Percentiles rank a stretch among this genome's conserved stretches.
Evolutionary conservation across 2,113 vertebrate species (phyloP).

Genomic region (Eudyptes chrysolophus): DNA sequence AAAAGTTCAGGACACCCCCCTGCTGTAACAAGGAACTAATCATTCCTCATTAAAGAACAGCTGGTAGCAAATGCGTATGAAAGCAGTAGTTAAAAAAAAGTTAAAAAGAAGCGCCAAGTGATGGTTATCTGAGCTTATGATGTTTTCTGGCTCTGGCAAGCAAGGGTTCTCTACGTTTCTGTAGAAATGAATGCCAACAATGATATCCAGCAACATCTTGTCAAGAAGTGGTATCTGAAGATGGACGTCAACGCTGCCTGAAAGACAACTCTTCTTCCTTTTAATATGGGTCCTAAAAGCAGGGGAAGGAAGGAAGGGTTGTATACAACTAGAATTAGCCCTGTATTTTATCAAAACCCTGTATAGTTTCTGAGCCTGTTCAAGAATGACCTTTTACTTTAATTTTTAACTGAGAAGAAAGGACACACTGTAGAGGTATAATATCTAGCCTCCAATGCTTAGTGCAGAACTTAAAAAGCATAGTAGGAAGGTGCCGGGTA

Average conservation of each 20-base stretch:
- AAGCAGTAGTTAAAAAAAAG: not conserved
- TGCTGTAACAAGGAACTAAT: not conserved
- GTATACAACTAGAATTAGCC: not conserved
- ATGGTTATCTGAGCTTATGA: not conserved
- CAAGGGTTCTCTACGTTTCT: rapidly evolving
- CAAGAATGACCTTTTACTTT: not conserved
- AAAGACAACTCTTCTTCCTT: not conserved
- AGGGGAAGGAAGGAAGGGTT: not conserved
- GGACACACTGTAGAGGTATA: not conserved
- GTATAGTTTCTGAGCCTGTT: not conserved
- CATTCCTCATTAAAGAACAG: rapidly evolving
- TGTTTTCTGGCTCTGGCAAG: not conserved
- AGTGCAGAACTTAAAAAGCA: not conserved
- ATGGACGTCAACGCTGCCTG: not conserved
- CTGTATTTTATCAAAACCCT: not conserved
- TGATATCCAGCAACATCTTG: not conserved
- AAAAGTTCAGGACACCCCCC: not conserved
- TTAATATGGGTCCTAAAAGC: not conserved
- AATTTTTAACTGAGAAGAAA: not conserved
- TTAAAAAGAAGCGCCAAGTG: not conserved
- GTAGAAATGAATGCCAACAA: not conserved
- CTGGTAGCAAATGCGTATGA: not conserved
- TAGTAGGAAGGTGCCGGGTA: not conserved
- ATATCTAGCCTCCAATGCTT: not conserved
- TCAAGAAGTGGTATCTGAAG: not conserved